These are phyloP conservation scores for Pleuronectes platessa DNA, from an alignment of 2,113 vertebrate genomes.

Conservation along the genomic window DNA sequence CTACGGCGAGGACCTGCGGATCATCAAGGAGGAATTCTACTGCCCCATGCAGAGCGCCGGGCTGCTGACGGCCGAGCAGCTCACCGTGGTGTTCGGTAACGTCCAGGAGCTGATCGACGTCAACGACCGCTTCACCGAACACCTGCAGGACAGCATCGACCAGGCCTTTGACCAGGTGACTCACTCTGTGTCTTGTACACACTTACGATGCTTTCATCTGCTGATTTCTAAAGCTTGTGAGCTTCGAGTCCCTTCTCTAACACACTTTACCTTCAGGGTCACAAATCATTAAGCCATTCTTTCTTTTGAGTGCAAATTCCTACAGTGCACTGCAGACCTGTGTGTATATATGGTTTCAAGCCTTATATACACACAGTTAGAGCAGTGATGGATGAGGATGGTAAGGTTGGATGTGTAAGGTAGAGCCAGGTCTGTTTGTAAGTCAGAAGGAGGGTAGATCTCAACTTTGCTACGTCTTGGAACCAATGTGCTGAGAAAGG, in stretches of 20 bases:
- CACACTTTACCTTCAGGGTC: neutral
- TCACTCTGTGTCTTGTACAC: neutral
- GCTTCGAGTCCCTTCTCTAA: neutral
- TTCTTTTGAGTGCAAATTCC: neutral
- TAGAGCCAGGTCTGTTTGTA: no score
- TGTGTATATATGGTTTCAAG: no score
- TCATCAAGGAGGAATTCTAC: constrained; percentile 92
- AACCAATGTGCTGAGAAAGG: no score
- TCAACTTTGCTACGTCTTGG: no score
- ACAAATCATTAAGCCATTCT: neutral
- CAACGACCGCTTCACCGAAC: constrained; percentile 89
- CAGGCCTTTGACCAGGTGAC: constrained; percentile 89
- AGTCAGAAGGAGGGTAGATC: no score
- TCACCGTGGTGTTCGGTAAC: constrained; percentile 88
- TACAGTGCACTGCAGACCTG: no score
- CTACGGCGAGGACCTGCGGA: constrained; percentile 89
- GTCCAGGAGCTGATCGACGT: constrained; percentile 91
- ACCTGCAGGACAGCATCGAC: constrained; percentile 90
- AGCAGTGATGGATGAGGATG: no score
- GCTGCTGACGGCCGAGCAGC: constrained; percentile 88
- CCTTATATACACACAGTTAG: no score
- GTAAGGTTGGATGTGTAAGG: no score
- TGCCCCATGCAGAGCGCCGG: constrained; percentile 90
- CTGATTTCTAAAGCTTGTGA: neutral
- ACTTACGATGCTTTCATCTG: neutral